These are phyloP conservation scores for Agelastica alni DNA, from an alignment of 2,888 invertebrate genomes.

Conservation along the genomic window DNA sequence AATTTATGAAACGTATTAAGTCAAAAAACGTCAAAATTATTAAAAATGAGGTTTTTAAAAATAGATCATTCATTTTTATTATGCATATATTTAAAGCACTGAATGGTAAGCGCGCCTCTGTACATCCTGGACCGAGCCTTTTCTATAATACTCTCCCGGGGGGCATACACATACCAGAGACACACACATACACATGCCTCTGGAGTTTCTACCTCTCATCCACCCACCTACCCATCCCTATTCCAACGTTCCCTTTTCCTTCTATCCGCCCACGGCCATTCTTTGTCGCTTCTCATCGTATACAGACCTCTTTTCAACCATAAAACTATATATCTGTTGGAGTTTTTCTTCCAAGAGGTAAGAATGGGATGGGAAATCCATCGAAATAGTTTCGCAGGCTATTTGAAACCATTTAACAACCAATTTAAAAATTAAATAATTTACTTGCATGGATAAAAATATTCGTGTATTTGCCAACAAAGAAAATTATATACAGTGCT, in stretches of 20 bases:
- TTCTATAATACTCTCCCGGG: constrained; percentile 22
- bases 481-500: too few species aligned
- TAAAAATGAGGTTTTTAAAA: too few species aligned
- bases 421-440: too few species aligned
- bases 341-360: constrained; percentile 1
- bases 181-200: constrained; percentile 28
- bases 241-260: constrained; percentile 31
- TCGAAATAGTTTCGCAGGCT: background rate
- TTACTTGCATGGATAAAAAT: too few species aligned
- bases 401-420: too few species aligned
- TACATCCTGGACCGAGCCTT: constrained; percentile 51
- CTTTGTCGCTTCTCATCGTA: constrained; percentile 19
- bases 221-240: constrained; percentile 9
- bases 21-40: too few species aligned
- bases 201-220: constrained; percentile 20
- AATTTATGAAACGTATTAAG: too few species aligned
- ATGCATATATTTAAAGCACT: too few species aligned
- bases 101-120: constrained; percentile 58
- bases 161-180: constrained; percentile 33
- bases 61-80: too few species aligned
- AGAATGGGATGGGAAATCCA: background rate
- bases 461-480: too few species aligned
- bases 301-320: constrained; percentile 20
- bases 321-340: constrained; percentile 30
- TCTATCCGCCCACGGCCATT: constrained; percentile 25